These are phyloP conservation scores for Dufourea novaeangliae DNA, from an alignment of 1,140 invertebrate species.

Conservation along the genomic window DNA sequence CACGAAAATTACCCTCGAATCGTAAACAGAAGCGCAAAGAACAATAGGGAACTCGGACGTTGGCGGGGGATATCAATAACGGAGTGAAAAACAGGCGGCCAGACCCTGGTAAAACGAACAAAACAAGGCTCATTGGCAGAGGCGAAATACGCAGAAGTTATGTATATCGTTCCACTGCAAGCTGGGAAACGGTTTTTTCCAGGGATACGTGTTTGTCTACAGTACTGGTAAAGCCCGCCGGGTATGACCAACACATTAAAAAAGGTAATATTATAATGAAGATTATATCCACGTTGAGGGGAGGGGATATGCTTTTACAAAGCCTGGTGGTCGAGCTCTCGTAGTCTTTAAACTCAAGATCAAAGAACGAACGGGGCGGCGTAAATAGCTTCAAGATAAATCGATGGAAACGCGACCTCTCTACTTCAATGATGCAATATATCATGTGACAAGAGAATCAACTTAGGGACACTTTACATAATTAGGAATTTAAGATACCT, in stretches of 20 bases:
- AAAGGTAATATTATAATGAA: constrained; percentile 40
- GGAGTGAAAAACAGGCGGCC: constrained; percentile 7
- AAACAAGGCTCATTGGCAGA: not conserved
- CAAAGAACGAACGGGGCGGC: constrained; percentile 4
- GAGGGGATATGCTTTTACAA: constrained; percentile 15
- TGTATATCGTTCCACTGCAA: not conserved
- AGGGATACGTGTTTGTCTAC: no score
- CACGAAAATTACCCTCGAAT: not conserved
- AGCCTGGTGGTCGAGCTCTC: not conserved
- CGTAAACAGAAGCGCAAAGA: constrained; percentile 5
- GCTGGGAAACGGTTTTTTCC: not conserved
- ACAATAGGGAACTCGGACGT: constrained; percentile 6
- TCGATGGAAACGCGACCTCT: not conserved
- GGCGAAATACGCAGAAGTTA: not conserved
- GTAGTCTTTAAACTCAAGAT: constrained; percentile 2
- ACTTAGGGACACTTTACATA: no score
- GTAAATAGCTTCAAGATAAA: constrained; percentile 1
- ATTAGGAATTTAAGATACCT: no score
- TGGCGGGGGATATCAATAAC: constrained; percentile 29
- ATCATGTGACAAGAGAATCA: no score
- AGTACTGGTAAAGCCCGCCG: not conserved
- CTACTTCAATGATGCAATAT: no score
- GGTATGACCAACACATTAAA: constrained; percentile 29
- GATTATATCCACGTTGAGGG: constrained; percentile 9
- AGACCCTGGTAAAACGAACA: not conserved